Evolutionary conservation across 2,113 vertebrate species (phyloP).

Genomic region (Tachycineta bicolor): DNA sequence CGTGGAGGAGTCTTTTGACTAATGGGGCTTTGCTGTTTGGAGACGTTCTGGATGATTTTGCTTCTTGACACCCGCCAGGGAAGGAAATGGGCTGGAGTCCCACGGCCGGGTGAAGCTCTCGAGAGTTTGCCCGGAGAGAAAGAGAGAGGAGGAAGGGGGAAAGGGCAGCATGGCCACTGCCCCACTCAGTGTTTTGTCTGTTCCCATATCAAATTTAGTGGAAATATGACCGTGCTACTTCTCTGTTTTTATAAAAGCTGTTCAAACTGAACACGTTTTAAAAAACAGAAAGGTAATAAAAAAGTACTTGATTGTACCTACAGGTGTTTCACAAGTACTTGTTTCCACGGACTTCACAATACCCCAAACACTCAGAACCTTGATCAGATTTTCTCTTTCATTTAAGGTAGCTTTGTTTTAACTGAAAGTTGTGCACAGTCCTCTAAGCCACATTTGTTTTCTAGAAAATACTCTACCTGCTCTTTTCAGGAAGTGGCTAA

Average conservation of each 20-base stretch:
- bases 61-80: fast-evolving
- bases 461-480: not conserved
- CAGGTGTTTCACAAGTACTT: not conserved
- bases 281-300: not conserved
- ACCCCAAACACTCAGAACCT: not conserved
- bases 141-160: not conserved
- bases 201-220: not conserved
- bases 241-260: not conserved
- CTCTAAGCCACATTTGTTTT: not conserved
- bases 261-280: not conserved
- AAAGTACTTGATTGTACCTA: not conserved
- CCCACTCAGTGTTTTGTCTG: not conserved
- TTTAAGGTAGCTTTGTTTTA: not conserved
- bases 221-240: not conserved
- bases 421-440: not conserved
- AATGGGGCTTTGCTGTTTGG: not conserved
- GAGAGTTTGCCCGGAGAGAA: not conserved
- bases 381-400: not conserved
- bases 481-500: not conserved
- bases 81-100: not conserved
- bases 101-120: fast-evolving
- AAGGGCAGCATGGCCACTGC: not conserved
- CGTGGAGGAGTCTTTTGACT: not conserved
- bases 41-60: not conserved
- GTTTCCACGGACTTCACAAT: not conserved